These are phyloP conservation scores for Cheilosia soror DNA, from an alignment of 2,888 invertebrate genomes.

Conservation along the genomic window DNA sequence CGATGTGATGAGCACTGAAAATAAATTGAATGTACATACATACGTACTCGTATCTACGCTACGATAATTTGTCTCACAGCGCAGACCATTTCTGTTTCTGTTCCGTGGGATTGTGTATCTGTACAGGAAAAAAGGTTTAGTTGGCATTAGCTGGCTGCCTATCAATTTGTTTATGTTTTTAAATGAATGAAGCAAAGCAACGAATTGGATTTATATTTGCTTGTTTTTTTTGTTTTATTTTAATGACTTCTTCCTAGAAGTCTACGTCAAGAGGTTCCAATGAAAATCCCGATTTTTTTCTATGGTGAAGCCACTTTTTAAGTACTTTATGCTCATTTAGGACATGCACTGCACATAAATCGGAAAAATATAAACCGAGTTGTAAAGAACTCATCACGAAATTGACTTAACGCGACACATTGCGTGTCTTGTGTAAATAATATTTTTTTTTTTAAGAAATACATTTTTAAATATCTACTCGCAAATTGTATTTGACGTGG, in stretches of 20 bases:
- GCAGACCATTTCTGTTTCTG: slow-evolving; percentile 18
- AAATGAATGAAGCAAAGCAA: neutral
- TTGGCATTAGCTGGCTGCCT: neutral
- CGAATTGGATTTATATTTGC: neutral
- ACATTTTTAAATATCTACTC: neutral
- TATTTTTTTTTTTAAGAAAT: neutral
- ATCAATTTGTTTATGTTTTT: slow-evolving; percentile 14
- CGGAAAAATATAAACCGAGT: neutral
- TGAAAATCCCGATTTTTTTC: neutral
- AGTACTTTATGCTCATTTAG: neutral
- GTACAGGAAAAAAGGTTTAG: neutral
- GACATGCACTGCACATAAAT: too few species aligned
- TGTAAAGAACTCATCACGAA: neutral
- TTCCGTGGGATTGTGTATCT: slow-evolving; percentile 6
- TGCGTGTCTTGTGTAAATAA: slow-evolving; percentile 32
- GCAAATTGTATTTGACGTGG: neutral
- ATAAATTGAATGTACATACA: slow-evolving; percentile 41
- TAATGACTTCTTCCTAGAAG: slow-evolving; percentile 12
- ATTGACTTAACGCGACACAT: slow-evolving; percentile 2
- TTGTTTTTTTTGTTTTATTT: slow-evolving; percentile 27
- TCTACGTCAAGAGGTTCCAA: neutral
- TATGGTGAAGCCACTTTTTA: neutral
- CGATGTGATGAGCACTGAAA: slow-evolving; percentile 32
- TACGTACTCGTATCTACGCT: too few species aligned
- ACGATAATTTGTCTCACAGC: slow-evolving; percentile 43